Evolutionary conservation across 1,140 invertebrate species (phyloP).

Genomic region (Intoshia linei): DNA sequence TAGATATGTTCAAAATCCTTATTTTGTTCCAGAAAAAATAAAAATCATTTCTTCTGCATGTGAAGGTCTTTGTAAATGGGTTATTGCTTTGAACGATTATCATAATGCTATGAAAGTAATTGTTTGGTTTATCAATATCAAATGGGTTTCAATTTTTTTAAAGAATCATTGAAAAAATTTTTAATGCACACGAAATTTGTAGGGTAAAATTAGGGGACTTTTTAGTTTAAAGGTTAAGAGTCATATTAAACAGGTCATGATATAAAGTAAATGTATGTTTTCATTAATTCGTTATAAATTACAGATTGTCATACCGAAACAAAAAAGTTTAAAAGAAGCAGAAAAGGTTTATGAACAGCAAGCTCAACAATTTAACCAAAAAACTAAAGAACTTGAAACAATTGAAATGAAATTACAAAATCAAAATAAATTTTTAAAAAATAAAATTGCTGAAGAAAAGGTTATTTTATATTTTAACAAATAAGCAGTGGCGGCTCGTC

Average conservation of each 20-base stretch:
- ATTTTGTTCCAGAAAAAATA: constrained; percentile 20
- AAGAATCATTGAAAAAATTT: not conserved
- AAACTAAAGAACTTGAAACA: too few relatives aligned
- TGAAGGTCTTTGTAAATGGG: constrained; percentile 23
- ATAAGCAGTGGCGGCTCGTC: too few relatives aligned
- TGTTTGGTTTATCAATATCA: not conserved
- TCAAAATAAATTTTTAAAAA: too few relatives aligned
- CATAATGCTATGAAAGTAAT: constrained; percentile 18
- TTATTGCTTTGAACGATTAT: constrained; percentile 18
- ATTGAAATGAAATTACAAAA: too few relatives aligned
- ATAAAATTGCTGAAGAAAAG: too few relatives aligned
- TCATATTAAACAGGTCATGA: not conserved
- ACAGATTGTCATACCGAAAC: constrained; percentile 19
- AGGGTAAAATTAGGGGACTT: not conserved
- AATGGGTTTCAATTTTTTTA: not conserved
- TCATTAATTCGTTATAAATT: not conserved
- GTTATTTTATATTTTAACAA: too few relatives aligned
- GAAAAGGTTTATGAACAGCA: constrained; percentile 12
- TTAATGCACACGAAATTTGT: not conserved
- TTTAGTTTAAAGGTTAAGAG: not conserved
- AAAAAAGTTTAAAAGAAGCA: constrained; percentile 14
- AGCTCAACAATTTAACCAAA: too few relatives aligned
- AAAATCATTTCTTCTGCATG: constrained; percentile 21
- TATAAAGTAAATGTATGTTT: not conserved
- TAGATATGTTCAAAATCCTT: constrained; percentile 17